phyloP scores from a whole-genome alignment of 1,140 invertebrate genomes.

The Heterodera carotae region DNA sequence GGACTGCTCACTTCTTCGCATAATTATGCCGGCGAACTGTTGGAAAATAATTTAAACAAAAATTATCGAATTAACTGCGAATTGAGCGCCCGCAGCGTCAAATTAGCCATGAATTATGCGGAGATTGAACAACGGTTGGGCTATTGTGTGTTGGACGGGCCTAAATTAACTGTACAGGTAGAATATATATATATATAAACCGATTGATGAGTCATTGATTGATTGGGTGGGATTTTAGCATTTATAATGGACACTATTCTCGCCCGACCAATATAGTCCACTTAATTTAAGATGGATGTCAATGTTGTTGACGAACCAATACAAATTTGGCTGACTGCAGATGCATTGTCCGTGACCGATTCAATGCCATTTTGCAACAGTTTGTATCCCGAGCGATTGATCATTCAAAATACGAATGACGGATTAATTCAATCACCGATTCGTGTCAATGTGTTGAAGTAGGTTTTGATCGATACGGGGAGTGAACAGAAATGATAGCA shows the following conservation, averaged over 20 bases:
- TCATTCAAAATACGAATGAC: constrained; percentile 16
- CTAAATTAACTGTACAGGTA: constrained; percentile 25
- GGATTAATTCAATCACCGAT: neutral
- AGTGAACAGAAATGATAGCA: no score
- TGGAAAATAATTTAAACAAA: neutral
- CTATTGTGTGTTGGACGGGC: neutral
- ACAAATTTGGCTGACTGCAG: constrained; percentile 23
- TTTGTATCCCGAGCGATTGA: constrained; percentile 45
- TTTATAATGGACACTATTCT: no score
- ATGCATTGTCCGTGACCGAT: constrained; percentile 38
- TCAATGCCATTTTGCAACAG: constrained; percentile 47
- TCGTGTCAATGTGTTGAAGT: constrained; percentile 26
- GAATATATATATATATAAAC: neutral
- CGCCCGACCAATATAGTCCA: neutral
- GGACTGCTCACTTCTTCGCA: constrained; percentile 20
- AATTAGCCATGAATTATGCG: constrained; percentile 34
- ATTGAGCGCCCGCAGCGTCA: neutral
- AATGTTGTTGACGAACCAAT: constrained; percentile 43
- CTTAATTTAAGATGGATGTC: constrained; percentile 30
- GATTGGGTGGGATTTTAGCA: no score
- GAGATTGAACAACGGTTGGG: constrained; percentile 25
- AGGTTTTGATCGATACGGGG: neutral
- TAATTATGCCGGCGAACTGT: neutral
- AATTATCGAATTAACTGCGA: constrained; percentile 9
- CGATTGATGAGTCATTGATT: constrained; percentile 12